Percentiles rank a stretch among this genome's conserved stretches.
Conservation (phyloP, 1,140 invertebrate genomes). For the Drosophila santomea region DNA sequence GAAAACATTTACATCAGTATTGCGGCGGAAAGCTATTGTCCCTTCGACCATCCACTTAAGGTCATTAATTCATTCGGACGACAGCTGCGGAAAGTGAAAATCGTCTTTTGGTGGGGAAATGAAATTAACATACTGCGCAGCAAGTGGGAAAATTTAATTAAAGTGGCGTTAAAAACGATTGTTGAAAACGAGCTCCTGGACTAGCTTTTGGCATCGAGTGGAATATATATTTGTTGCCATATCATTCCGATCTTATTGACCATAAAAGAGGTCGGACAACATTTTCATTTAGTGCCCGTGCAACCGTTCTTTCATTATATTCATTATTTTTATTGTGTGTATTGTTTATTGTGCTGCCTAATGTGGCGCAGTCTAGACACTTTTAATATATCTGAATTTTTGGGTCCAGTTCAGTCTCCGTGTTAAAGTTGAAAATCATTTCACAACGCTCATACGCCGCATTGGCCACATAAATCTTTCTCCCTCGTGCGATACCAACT, state of each 20-base stretch:
- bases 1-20: slow-evolving; percentile 41
- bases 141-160: slow-evolving; percentile 53
- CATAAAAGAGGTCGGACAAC: slow-evolving; percentile 27
- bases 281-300: slow-evolving; percentile 23
- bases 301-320: slow-evolving; percentile 29
- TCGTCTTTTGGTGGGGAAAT: slow-evolving; percentile 27
- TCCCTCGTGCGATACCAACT: slow-evolving; percentile 28
- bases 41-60: slow-evolving; percentile 39
- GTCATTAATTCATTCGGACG: slow-evolving; percentile 52
- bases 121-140: slow-evolving; percentile 51
- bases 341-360: slow-evolving; percentile 51
- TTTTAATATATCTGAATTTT: slow-evolving; percentile 73
- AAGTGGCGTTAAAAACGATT: slow-evolving; percentile 37
- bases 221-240: slow-evolving; percentile 26
- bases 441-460: slow-evolving; percentile 61
- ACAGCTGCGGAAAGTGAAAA: slow-evolving; percentile 43
- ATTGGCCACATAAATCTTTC: slow-evolving; percentile 72
- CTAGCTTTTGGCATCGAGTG: slow-evolving; percentile 33
- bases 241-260: slow-evolving; percentile 36
- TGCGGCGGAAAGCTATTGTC: slow-evolving; percentile 51
- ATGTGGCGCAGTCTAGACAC: slow-evolving; percentile 69
- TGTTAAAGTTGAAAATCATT: slow-evolving; percentile 69
- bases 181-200: slow-evolving; percentile 19
- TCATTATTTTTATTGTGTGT: slow-evolving; percentile 47
- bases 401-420: slow-evolving; percentile 30